Evolutionary conservation across 2,113 vertebrate genomes (phyloP), one percentile per base, ranked within the genome.

Genomic region (Notarius quadriscutis): DNA sequence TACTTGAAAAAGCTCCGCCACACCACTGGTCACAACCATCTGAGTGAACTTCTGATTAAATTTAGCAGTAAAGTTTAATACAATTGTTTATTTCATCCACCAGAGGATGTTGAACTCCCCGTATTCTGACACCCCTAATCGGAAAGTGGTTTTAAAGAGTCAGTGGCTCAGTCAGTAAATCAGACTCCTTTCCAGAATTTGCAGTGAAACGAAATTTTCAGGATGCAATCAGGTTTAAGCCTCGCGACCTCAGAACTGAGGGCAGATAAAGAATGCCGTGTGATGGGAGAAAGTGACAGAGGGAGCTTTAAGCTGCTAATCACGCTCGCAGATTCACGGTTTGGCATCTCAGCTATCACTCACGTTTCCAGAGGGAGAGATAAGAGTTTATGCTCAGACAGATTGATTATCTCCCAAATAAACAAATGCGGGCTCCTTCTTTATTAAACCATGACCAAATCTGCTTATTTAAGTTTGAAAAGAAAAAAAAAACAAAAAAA

Each of bases 341-440:
- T 94, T 89, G 89, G 90, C 91, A 93, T 94, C 92, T 93, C 69
- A 72, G 80, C 93, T 94, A 94, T 95, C 94, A 91, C 88, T 69
- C 27, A 67, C 78, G 77, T 53, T 88, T 89, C 89, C 86, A 30
- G 86, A 11, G 90, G 84, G 87, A 89, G 77, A 93, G 95, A 95
- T 95, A 94, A 95, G 88, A 89, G 89, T 88, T 93, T 87, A 89
- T 86, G 89, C 93, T 93, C 90, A 85, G 90, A 91, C 90, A 89
- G 89, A 90, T 87, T 92, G 93, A 94, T 95, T 93, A 94, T 93
- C 93, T 93, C 84, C 67, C 65, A 92, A 94, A 94, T 94, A 94
- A 95, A 94, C 91, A 95, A 94, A 94, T 93, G 91, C 90, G 91
- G 89, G 91, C 90, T 84, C 91, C 91, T 84, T 91, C 92, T 93